Conservation (phyloP, 1,140 invertebrate species). For the Drosophila azteca region DNA sequence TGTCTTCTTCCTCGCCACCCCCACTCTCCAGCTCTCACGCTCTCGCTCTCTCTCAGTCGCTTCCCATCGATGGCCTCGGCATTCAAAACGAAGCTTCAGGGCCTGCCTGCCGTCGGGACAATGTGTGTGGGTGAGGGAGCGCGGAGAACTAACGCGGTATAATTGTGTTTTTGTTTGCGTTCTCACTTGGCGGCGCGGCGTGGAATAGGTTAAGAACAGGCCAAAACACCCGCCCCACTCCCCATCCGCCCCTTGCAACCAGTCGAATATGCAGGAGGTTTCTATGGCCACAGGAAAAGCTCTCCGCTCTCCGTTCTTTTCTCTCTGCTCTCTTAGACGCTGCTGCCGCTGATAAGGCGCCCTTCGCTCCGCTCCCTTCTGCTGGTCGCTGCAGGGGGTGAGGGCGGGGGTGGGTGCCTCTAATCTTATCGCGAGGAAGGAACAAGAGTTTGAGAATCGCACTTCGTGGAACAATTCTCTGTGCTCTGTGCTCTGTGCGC, state of each 20-base stretch:
- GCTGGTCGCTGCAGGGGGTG: no score
- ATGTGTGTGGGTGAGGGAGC: constrained; percentile 20
- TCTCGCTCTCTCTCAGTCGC: constrained; percentile 6
- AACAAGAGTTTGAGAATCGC: neutral
- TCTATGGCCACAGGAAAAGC: constrained; percentile 3
- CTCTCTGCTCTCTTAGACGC: neutral
- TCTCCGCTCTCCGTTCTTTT: neutral
- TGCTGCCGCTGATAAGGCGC: constrained; percentile 52
- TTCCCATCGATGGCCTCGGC: no score
- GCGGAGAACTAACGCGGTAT: neutral
- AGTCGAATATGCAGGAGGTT: no score
- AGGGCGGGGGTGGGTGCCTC: no score
- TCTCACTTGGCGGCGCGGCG: constrained; percentile 11
- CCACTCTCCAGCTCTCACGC: no score
- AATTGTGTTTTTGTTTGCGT: constrained; percentile 45
- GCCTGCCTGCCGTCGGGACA: constrained; percentile 1
- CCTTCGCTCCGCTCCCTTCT: constrained; percentile 14
- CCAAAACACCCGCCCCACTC: no score
- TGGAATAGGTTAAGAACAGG: constrained; percentile 62
- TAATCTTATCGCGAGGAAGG: constrained; percentile 15
- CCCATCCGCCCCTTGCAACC: no score
- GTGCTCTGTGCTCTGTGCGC: constrained; percentile 1
- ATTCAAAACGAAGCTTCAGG: constrained; percentile 6
- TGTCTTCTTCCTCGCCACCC: no score
- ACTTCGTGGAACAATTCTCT: constrained; percentile 8